Percentiles rank a stretch among this genome's conserved stretches.
phyloP scores from a whole-genome alignment of 1,140 invertebrate species.

The Drosophila nigromelanica region DNA sequence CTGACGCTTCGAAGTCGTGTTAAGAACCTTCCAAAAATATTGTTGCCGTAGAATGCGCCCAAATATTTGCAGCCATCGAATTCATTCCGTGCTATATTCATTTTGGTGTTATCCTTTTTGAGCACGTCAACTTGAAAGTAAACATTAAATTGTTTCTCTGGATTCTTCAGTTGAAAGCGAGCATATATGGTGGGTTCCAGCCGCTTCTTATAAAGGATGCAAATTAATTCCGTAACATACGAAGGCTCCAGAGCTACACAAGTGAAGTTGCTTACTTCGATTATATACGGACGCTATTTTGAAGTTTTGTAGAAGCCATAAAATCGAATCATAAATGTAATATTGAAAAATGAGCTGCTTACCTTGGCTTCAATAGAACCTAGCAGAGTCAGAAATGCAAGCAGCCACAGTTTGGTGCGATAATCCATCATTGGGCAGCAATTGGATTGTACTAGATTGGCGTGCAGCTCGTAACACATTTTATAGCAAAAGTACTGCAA shows the following conservation, averaged over 20 bases:
- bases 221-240: background rate
- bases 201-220: background rate
- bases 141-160: background rate
- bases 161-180: background rate
- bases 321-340: background rate
- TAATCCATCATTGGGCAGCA: background rate
- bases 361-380: background rate
- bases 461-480: background rate
- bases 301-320: no score
- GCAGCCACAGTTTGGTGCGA: background rate
- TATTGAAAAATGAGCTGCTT: background rate
- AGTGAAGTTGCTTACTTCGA: constrained; percentile 1
- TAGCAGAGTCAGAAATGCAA: background rate
- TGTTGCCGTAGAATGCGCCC: constrained; percentile 7
- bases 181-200: background rate
- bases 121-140: constrained; percentile 23
- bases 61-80: constrained; percentile 62
- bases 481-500: background rate
- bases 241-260: background rate
- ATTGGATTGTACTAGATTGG: background rate
- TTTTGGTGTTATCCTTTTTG: constrained; percentile 44
- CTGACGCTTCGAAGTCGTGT: constrained; percentile 26
- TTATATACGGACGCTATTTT: background rate
- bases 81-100: constrained; percentile 28
- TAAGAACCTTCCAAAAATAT: constrained; percentile 33